These are phyloP conservation scores for Psittacula derbiana DNA, from an alignment of 2,797 vertebrate genomes.

Conservation along the genomic window DNA sequence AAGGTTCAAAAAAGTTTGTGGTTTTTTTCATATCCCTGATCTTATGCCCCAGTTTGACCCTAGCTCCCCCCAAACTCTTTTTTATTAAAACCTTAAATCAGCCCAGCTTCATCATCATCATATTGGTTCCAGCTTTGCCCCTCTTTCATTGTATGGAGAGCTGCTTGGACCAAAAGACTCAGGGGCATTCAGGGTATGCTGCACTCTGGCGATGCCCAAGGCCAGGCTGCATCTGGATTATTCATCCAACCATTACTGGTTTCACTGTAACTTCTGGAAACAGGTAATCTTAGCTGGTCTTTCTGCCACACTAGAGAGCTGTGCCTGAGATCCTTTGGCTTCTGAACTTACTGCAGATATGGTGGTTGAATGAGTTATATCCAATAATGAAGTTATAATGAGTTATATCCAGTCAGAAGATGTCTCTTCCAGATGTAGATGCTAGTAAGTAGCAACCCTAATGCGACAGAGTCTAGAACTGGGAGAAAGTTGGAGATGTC, in stretches of 20 bases:
- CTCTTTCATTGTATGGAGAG: not conserved
- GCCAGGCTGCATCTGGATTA: not conserved
- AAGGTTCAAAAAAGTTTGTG: not conserved
- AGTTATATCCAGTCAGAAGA: not conserved
- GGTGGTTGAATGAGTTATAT: not conserved
- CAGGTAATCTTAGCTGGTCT: not conserved
- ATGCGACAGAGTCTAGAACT: not conserved
- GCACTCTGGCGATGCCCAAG: fast-evolving
- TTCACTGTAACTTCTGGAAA: not conserved
- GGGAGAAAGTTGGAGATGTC: not conserved
- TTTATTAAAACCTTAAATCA: not conserved
- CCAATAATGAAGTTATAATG: not conserved
- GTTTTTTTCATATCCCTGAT: not conserved
- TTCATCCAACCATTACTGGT: not conserved
- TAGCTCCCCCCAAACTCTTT: not conserved
- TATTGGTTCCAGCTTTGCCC: not conserved
- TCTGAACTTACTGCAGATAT: not conserved
- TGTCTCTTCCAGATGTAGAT: not conserved
- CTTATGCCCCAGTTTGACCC: not conserved
- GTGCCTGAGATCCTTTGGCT: not conserved
- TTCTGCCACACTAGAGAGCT: not conserved
- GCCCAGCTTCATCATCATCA: not conserved
- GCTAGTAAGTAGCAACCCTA: not conserved
- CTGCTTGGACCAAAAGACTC: not conserved
- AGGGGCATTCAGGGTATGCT: not conserved